Percentiles rank a stretch among this genome's conserved stretches.
phyloP scores from a whole-genome alignment of 2,113 vertebrate genomes.

The Cephalopholis sonnerati region DNA sequence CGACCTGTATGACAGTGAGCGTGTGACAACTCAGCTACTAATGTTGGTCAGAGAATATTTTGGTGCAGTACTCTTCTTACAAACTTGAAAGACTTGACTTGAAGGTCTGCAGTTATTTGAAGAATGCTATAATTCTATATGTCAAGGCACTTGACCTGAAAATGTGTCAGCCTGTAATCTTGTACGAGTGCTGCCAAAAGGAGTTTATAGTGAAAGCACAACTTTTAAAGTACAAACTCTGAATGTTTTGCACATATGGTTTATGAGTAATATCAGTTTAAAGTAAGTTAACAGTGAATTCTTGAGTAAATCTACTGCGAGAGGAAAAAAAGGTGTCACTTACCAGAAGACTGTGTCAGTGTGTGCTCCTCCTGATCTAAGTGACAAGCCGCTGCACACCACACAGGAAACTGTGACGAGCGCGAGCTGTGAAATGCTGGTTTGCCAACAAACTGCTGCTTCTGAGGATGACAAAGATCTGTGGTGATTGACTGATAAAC shows the following conservation, averaged over 20 bases:
- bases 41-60: background rate
- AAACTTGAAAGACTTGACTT: background rate
- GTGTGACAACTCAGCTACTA: background rate
- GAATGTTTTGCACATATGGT: background rate
- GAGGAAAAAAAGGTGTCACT: slow-evolving; percentile 58
- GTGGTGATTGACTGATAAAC: slow-evolving; percentile 26
- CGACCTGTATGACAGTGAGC: no score
- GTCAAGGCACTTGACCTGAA: no score
- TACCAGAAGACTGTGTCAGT: slow-evolving; percentile 72
- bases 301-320: slow-evolving; percentile 11
- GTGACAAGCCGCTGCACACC: slow-evolving; percentile 56
- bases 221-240: background rate
- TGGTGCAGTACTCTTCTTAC: background rate
- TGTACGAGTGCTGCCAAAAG: background rate
- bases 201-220: background rate
- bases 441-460: slow-evolving; percentile 58
- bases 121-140: background rate
- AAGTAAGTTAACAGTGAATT: background rate
- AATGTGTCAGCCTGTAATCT: background rate
- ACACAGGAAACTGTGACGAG: slow-evolving; percentile 84
- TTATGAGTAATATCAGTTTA: background rate
- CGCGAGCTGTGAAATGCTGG: slow-evolving; percentile 54
- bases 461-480: slow-evolving; percentile 71
- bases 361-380: slow-evolving; percentile 63
- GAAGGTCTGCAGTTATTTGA: background rate